Conservation (phyloP, 1,140 invertebrate species). For the Cyclina sinensis region DNA sequence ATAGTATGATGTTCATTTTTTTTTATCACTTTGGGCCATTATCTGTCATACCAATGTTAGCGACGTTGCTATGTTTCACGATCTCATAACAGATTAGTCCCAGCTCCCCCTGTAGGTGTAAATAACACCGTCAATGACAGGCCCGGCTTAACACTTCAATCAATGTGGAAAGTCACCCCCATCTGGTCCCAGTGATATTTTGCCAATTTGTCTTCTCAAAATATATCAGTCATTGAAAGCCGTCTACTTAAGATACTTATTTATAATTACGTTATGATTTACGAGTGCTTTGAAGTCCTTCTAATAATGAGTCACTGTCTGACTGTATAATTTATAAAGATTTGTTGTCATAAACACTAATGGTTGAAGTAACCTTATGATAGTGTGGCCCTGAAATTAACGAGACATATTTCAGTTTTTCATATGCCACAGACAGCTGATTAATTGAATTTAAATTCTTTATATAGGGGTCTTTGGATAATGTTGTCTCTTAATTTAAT, state of each 20-base stretch:
- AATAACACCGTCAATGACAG: background rate
- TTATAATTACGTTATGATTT: background rate
- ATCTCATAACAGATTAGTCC: background rate
- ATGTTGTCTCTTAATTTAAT: background rate
- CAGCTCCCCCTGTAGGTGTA: background rate
- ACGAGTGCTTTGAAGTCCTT: background rate
- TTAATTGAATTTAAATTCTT: background rate
- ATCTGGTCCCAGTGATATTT: background rate
- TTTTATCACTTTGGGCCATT: background rate
- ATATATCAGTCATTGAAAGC: background rate
- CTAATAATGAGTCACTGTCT: background rate
- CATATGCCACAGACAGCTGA: background rate
- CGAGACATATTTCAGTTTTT: background rate
- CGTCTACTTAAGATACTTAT: background rate
- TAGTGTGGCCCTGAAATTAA: background rate
- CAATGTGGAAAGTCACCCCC: background rate
- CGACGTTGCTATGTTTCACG: background rate
- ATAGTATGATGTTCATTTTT: too few species aligned
- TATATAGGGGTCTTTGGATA: background rate
- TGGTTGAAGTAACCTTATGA: background rate
- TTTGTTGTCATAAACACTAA: slow-evolving; percentile 38
- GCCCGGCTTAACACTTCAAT: background rate
- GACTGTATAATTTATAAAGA: slow-evolving; percentile 28
- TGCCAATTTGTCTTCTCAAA: background rate
- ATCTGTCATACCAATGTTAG: background rate